These are phyloP conservation scores for Hypomecis atomaria DNA, from an alignment of 2,888 invertebrate genomes.

Conservation along the genomic window DNA sequence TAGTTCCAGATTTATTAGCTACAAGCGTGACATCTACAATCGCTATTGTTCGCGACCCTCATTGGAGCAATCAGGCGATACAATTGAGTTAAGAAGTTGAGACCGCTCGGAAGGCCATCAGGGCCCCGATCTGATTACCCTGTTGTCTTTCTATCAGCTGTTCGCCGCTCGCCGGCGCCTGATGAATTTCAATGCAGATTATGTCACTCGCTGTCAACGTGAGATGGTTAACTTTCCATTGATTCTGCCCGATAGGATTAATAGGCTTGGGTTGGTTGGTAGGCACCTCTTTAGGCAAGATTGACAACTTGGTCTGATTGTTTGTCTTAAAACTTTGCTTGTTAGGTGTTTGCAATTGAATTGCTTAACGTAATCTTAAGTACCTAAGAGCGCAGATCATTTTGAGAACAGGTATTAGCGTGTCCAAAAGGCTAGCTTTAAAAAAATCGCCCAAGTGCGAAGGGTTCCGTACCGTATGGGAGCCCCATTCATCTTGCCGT, in stretches of 20 bases:
- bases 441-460: no score
- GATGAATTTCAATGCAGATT: slow-evolving; percentile 60
- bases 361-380: no score
- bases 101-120: slow-evolving; percentile 59
- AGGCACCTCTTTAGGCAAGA: not conserved
- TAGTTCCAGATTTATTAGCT: not conserved
- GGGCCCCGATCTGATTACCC: slow-evolving; percentile 59
- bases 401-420: no score
- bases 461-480: no score
- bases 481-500: no score
- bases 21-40: not conserved
- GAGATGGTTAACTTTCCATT: slow-evolving; percentile 50
- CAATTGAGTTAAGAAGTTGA: slow-evolving; percentile 59
- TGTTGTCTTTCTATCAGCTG: slow-evolving; percentile 68
- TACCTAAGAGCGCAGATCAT: no score
- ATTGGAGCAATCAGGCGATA: slow-evolving; percentile 22
- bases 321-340: not conserved
- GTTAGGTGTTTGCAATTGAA: no score
- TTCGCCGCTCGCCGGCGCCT: slow-evolving; percentile 18
- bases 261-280: slow-evolving; percentile 40
- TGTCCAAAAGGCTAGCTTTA: no score
- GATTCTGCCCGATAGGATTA: slow-evolving; percentile 43
- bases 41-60: not conserved
- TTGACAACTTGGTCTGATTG: slow-evolving; percentile 5
- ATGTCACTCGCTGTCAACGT: slow-evolving; percentile 54